phyloP scores from a whole-genome alignment of 2,888 invertebrate genomes.

The Athalia rosae region DNA sequence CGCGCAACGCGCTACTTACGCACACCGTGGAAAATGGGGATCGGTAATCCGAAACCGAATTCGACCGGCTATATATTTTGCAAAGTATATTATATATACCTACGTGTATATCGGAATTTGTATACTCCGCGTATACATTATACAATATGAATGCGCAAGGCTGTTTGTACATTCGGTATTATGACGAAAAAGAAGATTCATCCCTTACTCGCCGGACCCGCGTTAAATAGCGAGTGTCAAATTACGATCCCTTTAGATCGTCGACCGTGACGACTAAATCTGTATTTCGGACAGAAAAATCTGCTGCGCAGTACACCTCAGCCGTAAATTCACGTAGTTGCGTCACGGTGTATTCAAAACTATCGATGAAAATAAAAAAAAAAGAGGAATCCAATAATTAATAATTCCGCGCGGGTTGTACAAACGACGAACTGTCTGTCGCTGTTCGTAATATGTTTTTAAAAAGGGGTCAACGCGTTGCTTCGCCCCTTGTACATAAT shows the following conservation, averaged over 20 bases:
- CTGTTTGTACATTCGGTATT: neutral
- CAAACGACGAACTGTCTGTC: neutral
- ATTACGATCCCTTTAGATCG: neutral
- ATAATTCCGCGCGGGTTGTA: neutral
- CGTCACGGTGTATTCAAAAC: neutral
- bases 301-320: neutral
- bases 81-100: too few relatives aligned
- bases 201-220: neutral
- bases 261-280: conserved; percentile 17
- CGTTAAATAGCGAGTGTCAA: conserved; percentile 5
- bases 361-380: too few relatives aligned
- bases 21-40: too few relatives aligned
- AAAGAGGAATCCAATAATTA: too few relatives aligned
- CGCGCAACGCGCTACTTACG: neutral
- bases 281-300: neutral
- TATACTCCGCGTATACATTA: neutral
- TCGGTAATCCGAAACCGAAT: neutral
- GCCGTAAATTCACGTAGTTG: neutral
- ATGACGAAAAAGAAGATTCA: neutral
- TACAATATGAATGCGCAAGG: neutral
- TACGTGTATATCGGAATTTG: neutral
- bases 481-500: conserved; percentile 1
- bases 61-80: too few relatives aligned
- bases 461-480: conserved; percentile 7
- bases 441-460: too few relatives aligned